Percentiles rank a stretch among this genome's conserved stretches.
Conservation (phyloP, 2,797 vertebrate genomes). For the Lerista edwardsae region DNA sequence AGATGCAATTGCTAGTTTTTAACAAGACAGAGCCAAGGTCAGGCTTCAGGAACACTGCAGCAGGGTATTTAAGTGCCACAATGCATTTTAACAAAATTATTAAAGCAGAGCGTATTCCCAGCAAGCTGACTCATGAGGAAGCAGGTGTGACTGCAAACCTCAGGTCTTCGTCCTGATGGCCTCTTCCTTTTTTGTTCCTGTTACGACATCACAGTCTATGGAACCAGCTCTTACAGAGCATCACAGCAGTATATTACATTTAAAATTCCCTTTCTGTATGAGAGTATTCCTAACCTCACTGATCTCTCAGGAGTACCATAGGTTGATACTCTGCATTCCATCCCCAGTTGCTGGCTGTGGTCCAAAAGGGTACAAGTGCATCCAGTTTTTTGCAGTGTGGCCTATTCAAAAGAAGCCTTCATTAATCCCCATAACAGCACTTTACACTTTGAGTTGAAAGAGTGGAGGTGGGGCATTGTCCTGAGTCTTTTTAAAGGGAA, state of each 20-base stretch:
- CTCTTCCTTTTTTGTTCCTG: accelerated
- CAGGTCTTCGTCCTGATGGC: background rate
- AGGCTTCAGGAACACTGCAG: background rate
- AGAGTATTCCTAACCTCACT: background rate
- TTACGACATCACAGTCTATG: background rate
- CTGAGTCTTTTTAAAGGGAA: background rate
- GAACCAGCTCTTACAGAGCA: background rate
- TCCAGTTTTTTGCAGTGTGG: background rate
- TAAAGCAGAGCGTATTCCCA: background rate
- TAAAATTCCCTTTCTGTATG: background rate
- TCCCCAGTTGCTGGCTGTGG: background rate
- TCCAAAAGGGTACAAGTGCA: background rate
- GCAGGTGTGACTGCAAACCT: accelerated
- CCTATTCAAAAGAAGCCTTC: background rate
- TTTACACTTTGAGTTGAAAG: background rate
- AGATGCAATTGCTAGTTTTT: background rate
- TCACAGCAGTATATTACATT: background rate
- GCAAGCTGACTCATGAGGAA: background rate
- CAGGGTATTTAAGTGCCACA: background rate
- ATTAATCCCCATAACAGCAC: background rate
- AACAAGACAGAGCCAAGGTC: background rate
- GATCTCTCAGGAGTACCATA: background rate
- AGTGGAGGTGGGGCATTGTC: background rate
- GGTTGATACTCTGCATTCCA: background rate
- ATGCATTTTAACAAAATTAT: background rate